phyloP scores from a whole-genome alignment of 2,888 invertebrate species.

The Limnephilus rhombicus region DNA sequence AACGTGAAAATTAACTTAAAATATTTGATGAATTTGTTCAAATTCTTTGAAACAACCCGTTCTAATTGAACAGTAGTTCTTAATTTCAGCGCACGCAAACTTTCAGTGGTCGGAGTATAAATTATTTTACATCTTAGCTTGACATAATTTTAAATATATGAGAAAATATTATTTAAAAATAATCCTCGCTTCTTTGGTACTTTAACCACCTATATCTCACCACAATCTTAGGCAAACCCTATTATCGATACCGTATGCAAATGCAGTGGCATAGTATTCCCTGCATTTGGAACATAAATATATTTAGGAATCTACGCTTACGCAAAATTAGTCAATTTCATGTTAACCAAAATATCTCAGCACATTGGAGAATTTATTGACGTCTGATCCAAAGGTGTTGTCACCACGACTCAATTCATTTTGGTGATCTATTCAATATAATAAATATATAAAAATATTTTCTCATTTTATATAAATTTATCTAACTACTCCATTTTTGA shows the following conservation, averaged over 20 bases:
- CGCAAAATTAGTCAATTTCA: background rate
- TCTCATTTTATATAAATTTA: background rate
- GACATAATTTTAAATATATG: background rate
- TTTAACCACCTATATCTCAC: background rate
- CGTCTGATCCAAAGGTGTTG: background rate
- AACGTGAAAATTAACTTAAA: too few species aligned
- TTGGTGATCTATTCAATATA: background rate
- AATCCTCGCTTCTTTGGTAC: background rate
- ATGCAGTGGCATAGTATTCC: background rate
- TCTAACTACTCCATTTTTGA: background rate
- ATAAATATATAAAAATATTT: slow-evolving; percentile 1
- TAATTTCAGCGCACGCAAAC: background rate
- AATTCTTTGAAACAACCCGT: too few species aligned
- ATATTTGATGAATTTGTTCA: too few species aligned
- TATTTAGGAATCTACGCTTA: slow-evolving; percentile 1
- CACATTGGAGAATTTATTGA: background rate
- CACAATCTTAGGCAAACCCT: background rate
- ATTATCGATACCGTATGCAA: background rate
- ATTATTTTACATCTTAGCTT: background rate
- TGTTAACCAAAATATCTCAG: background rate
- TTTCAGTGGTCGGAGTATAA: background rate
- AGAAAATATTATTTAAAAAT: background rate
- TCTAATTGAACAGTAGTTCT: background rate
- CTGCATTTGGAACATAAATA: background rate
- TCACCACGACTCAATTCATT: background rate